Base-by-base conservation (phyloP, 2,888 invertebrate species). In the Lomographa bimaculata region DNA sequence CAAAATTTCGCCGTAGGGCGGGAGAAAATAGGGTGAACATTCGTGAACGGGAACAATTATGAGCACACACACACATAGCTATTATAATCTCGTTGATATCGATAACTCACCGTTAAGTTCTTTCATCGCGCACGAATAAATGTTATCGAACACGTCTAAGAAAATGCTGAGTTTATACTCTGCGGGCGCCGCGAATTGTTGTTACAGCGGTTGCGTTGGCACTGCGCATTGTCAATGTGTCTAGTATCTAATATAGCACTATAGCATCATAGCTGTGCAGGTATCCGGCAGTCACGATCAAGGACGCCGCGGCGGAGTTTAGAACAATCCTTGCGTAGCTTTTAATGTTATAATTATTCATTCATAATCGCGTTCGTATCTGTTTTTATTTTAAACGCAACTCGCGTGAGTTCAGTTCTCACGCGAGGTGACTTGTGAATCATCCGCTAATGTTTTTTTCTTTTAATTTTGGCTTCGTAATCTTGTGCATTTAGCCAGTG, bases 101-200 rank as follows among this genome's bases (percentile, higher is more conserved):
- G n/a, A n/a, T n/a, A 14, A 14, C 68, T 58, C 29, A 66, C 69
- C 66, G 28, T 62, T 61, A 12, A 62, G 33, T 26, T 57, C 62
- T 35, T 52, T 63, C 64, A 66, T 66, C 7, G 26, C 10, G 6
- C 0, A 17, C 7, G 2, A 27, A 14, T 16, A n/a, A n/a, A n/a
- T n/a, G n/a, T n/a, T n/a, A n/a, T n/a, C n/a, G n/a, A n/a, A n/a
- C n/a, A n/a, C n/a, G n/a, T n/a, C n/a, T n/a, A n/a, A n/a, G n/a
- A n/a, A n/a, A n/a, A n/a, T n/a, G n/a, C n/a, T n/a, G n/a, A n/a
- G n/a, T n/a, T n/a, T n/a, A n/a, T n/a, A n/a, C n/a, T n/a, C n/a
- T n/a, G n/a, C n/a, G 3, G 7, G 21, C 20, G 17, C 20, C 34
- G 11, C 34, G 26, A 40, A 36, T 49, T 42, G 47, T 28, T 25